Evolutionary conservation across 2,113 vertebrate species (phyloP).

Genomic region (Semicossyphus pulcher): DNA sequence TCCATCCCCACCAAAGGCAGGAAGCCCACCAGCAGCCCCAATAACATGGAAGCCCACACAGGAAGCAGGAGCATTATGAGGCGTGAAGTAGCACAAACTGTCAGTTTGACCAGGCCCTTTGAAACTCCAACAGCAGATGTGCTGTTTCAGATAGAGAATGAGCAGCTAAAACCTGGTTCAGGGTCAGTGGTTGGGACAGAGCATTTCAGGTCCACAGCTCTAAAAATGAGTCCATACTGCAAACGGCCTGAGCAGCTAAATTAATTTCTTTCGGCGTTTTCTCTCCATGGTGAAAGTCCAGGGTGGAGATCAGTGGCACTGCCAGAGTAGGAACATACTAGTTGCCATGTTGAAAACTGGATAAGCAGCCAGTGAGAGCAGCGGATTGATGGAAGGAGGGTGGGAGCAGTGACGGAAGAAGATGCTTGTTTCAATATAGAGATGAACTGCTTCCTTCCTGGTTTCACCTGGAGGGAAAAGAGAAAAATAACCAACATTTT

Average conservation of each 20-base stretch:
- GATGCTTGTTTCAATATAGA: background rate
- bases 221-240: constrained; percentile 79
- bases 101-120: constrained; percentile 57
- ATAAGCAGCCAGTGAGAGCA: constrained; percentile 6
- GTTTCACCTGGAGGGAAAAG: constrained; percentile 8
- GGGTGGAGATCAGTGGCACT: constrained; percentile 71
- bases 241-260: constrained; percentile 72
- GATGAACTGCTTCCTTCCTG: background rate
- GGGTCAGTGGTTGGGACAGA: constrained; percentile 29
- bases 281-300: constrained; percentile 91
- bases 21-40: constrained; percentile 86
- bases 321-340: constrained; percentile 57
- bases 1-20: constrained; percentile 85
- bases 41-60: constrained; percentile 85
- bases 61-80: constrained; percentile 63
- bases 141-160: constrained; percentile 32
- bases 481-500: background rate
- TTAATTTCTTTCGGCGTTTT: constrained; percentile 98
- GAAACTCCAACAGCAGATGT: constrained; percentile 8
- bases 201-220: constrained; percentile 79
- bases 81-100: background rate
- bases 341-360: constrained; percentile 68
- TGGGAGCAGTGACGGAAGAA: background rate
- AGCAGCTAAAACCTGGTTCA: constrained; percentile 35
- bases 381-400: background rate